These are phyloP conservation scores for Venturia canescens DNA, from an alignment of 1,140 invertebrate species.

Conservation along the genomic window DNA sequence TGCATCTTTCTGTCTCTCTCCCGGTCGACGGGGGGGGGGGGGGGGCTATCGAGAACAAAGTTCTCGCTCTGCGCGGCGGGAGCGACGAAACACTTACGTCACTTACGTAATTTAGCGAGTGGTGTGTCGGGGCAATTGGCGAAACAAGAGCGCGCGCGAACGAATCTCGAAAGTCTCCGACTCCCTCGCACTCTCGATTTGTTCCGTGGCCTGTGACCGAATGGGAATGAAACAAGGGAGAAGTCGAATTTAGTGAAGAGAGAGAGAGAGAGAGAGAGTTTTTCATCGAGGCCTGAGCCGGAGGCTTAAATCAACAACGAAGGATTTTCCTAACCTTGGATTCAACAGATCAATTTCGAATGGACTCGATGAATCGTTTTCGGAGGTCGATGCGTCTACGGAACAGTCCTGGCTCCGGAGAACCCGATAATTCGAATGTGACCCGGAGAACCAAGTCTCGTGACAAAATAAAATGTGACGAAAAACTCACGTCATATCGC, in stretches of 20 bases:
- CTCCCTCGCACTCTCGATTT: background rate
- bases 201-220: background rate
- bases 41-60: background rate
- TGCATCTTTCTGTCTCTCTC: background rate
- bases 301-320: background rate
- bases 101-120: constrained; percentile 72
- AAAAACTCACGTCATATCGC: constrained; percentile 65
- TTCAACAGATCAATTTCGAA: constrained; percentile 63
- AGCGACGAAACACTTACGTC: constrained; percentile 66
- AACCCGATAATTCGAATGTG: too few species aligned
- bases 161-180: background rate
- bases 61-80: background rate
- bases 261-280: background rate
- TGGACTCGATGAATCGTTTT: constrained; percentile 62
- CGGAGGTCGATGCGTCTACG: constrained; percentile 57
- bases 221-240: background rate
- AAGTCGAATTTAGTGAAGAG: too few species aligned
- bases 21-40: too few species aligned
- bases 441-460: too few species aligned
- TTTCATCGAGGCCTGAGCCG: background rate
- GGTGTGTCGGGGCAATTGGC: constrained; percentile 11
- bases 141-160: constrained; percentile 33
- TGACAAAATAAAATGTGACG: background rate
- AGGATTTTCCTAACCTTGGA: constrained; percentile 57
- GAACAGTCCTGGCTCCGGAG: constrained; percentile 52